Base-by-base conservation (phyloP, 92 coral and sea anemone species). In the Heliopora coerulea region DNA sequence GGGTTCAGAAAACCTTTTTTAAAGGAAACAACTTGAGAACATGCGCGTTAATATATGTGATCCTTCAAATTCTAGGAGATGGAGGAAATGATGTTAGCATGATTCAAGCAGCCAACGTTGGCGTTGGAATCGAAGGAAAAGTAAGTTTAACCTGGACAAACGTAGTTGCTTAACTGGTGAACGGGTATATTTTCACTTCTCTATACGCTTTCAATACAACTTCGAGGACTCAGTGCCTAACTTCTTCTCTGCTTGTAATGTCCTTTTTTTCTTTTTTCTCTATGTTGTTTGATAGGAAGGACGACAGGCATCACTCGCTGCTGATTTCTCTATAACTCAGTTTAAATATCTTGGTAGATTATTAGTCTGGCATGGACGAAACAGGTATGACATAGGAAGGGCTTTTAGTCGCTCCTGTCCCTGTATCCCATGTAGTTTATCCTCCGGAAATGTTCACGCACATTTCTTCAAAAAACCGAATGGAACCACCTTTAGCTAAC, bases 51-150 rank as follows among this genome's bases (percentile, higher is more conserved):
- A n/a, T 27, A 8, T 3, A 9, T 0, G 1, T 20, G 6, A 15
- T 61, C 25, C 25, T 61, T 59, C 65, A 9, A 12, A 31, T 73
- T 59, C 25, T 34, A 95, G 99, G 99, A 26, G 99, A 95, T 58
- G 99, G 99, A 24, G 99, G 99, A 17, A 95, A 95, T 88, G 99
- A 95, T 86, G 99, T 95, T 78, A 95, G 99, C 62, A 95, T 95
- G 99, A 95, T 95, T 31, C 99, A 95, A 65, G 99, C 99, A 11
- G 99, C 99, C 9, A 86, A 95, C 39, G 96, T 96, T 41, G 99
- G 99, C 24, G 83, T 95, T 50, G 99, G 99, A 35, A 88, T 95
- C 52, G 99, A 95, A 65, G 99, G 99, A 80, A 95, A 95, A 82
- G 98, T 93, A 20, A 4, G 14, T 54, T 26, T 30, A 31, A 70